These are phyloP conservation scores for Lichenostomus cassidix DNA, from an alignment of 2,113 vertebrate genomes.

Conservation along the genomic window DNA sequence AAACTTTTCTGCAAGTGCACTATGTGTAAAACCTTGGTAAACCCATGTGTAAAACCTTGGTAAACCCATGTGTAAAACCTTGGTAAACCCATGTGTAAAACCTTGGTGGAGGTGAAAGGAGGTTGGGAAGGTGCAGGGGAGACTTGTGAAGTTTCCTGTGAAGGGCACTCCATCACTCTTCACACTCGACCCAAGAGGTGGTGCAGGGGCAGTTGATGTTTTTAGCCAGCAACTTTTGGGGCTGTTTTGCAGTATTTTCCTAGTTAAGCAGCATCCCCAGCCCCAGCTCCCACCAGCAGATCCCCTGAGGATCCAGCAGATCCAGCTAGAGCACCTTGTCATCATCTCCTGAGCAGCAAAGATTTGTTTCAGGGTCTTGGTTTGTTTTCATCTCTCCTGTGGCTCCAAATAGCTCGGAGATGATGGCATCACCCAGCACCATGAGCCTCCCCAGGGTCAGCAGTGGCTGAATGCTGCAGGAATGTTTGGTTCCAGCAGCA, in stretches of 20 bases:
- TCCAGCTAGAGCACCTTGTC: background rate
- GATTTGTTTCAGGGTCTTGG: background rate
- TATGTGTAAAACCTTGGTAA: background rate
- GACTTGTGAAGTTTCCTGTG: background rate
- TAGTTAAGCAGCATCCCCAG: background rate
- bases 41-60: background rate
- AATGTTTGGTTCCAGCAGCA: slow-evolving; percentile 63
- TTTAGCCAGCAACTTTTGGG: rapidly evolving
- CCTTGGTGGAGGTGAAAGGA: background rate
- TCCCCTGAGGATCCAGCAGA: background rate
- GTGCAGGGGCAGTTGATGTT: background rate
- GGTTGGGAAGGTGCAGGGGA: background rate
- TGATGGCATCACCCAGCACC: slow-evolving; percentile 26
- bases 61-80: background rate
- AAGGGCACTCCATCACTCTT: background rate
- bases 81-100: rapidly evolving
- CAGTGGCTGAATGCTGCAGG: slow-evolving; percentile 45
- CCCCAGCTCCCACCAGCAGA: background rate
- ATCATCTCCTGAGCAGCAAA: background rate
- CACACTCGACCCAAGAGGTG: background rate
- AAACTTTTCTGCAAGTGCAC: background rate
- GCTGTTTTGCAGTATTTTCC: background rate
- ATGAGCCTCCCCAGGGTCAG: slow-evolving; percentile 28
- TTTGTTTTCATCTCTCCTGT: slow-evolving; percentile 17
- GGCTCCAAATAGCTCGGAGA: slow-evolving; percentile 46